Evolutionary conservation across 2,113 vertebrate species (phyloP), one percentile per base, ranked within the genome.

Genomic region (Pantherophis guttatus): DNA sequence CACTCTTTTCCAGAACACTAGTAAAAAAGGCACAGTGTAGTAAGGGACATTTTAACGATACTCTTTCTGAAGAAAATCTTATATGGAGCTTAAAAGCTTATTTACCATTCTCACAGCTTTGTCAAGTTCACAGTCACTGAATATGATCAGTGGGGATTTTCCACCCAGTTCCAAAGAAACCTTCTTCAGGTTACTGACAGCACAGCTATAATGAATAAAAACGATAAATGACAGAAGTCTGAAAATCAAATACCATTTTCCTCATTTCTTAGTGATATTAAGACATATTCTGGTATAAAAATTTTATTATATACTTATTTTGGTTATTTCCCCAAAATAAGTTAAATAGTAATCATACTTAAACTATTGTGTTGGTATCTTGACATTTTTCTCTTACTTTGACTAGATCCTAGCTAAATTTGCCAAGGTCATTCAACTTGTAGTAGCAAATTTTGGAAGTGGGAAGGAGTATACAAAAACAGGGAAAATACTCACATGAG

Each of bases 71-170:
- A 33, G 87, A n/a, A 88, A 54, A 55, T 54, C 12, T 86, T 50
- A 87, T 15, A 10, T n/a, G 52, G 44, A 58, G 55, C 44, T 52
- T 50, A 52, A 70, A 70, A 70, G 5, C 57, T 21, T 19, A 29
- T 93, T 98, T 96, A 98, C 98, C 98, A 98, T 98, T 96, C 98
- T 97, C 90, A 98, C 98, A 0, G 98, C 98, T 96, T 98, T 98
- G 97, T 98, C 98, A 91, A 98, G 97, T 93, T 98, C 98, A 96
- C 98, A 98, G 97, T 98, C 98, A 21, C 55, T 97, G 96, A 98
- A 98, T 96, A 98, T 98, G 93, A 98, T 98, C 90, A 98, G 91
- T 0, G 98, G 98, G 58, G 98, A 98, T 96, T 98, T 98, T 26
- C 98, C 98, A 65, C 98, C 98, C 85, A 98, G 97, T 94, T 98